Conservation (phyloP, 1,140 invertebrate genomes). For the Penaeus chinensis region DNA sequence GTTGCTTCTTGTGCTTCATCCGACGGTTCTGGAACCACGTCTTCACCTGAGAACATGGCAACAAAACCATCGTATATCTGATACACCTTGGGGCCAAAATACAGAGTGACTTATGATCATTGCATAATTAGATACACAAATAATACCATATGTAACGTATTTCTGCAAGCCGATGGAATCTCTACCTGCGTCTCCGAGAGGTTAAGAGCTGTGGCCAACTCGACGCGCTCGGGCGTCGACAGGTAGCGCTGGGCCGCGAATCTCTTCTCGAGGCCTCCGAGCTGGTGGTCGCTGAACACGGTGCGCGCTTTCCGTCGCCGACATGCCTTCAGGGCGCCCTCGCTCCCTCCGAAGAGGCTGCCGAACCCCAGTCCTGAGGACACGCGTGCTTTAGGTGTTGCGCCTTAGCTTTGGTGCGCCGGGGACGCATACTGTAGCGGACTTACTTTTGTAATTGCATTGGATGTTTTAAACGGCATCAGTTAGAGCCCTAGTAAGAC, state of each 20-base stretch:
- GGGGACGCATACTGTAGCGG: too few species aligned
- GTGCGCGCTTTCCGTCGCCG: conserved; percentile 93
- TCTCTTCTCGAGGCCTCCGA: conserved; percentile 93
- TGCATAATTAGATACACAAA: neutral
- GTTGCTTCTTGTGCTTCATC: conserved; percentile 98
- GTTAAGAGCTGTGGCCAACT: conserved; percentile 90
- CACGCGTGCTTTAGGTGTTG: conserved; percentile 39
- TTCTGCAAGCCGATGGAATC: neutral
- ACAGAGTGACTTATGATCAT: neutral
- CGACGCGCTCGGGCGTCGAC: conserved; percentile 95
- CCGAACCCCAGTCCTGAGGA: conserved; percentile 78
- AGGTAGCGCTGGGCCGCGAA: conserved; percentile 97
- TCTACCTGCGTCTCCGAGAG: conserved; percentile 93
- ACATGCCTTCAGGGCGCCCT: conserved; percentile 83
- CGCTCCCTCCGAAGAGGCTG: conserved; percentile 77
- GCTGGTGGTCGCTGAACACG: conserved; percentile 96
- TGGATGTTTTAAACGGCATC: too few species aligned
- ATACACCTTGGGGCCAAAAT: neutral
- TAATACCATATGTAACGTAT: neutral
- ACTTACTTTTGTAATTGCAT: too few species aligned
- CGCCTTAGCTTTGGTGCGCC: too few species aligned
- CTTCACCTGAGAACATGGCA: conserved; percentile 77
- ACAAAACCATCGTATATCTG: conserved; percentile 6
- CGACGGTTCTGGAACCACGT: conserved; percentile 98
- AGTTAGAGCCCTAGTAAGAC: too few species aligned